Evolutionary conservation across 2,888 invertebrate genomes (phyloP).

Genomic region (Eucera pruinosa): DNA sequence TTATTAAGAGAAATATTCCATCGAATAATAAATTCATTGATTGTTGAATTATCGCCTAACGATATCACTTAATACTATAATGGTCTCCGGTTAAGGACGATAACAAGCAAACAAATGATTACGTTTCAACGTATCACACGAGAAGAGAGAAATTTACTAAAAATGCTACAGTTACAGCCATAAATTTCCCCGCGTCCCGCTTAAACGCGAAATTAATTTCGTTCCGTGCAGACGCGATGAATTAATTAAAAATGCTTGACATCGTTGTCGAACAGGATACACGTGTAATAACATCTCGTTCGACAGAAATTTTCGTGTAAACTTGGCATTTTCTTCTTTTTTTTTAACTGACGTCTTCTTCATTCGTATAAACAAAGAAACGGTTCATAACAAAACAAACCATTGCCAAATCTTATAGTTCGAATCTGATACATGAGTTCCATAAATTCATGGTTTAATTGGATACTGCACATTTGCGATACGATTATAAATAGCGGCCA

Average conservation of each 20-base stretch:
- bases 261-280: conserved; percentile 29
- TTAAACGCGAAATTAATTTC: conserved; percentile 41
- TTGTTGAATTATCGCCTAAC: background rate
- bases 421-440: too few species aligned
- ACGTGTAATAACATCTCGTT: background rate
- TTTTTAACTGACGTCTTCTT: background rate
- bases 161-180: too few species aligned
- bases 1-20: background rate
- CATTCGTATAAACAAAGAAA: too few species aligned
- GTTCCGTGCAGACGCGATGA: conserved; percentile 15
- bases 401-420: too few species aligned
- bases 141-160: background rate
- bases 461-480: too few species aligned
- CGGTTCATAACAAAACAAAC: too few species aligned
- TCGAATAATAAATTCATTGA: background rate
- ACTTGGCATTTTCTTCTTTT: background rate
- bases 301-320: background rate
- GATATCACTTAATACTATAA: background rate
- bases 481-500: too few species aligned
- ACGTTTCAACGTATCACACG: background rate
- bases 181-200: conserved; percentile 2
- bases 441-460: too few species aligned
- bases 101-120: background rate
- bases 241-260: conserved; percentile 42
- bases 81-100: background rate